Evolutionary conservation across 2,888 invertebrate species (phyloP), one percentile per base, ranked within the genome.

Genomic region (Glomeris marginata): DNA sequence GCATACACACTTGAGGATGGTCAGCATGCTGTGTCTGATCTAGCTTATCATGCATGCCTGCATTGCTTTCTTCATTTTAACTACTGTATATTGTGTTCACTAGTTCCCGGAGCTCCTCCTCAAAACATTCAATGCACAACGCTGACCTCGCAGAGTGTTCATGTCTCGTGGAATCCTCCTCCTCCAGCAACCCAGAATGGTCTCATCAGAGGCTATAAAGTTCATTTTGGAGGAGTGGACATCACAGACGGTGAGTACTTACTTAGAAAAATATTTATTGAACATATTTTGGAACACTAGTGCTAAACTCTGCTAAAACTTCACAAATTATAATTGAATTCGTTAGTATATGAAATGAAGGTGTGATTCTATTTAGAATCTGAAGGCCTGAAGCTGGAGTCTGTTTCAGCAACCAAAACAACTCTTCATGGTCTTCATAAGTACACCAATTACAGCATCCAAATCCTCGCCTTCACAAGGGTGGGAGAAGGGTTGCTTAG

Each of bases 161-260:
- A 90, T 52, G 88, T 94, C 2, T 84, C 86, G 20, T 95, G 94
- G 94, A 82, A 85, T 0, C 88, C 91, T 0, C 94, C 94, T 1
- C 88, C 92, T 38, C 74, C 90, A 1, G 83, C 82, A 54, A 81
- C 88, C 36, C 88, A 92, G 41, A 91, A 94, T 65, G 94, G 94
- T 57, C 81, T 92, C 40, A 88, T 94, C 62, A 90, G 91, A 66
- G 92, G 92, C 13, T 95, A 94, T 72, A 91, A 92, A 69, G 40
- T 49, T n/a, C 21, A 41, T 47, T 28, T 28, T 28, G 28, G 28
- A 28, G 28, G 28, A 28, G 28, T 28, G 28, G 28, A 28, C 8
- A 28, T 28, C 8, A 28, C 28, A 5, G 28, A 28, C 28, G 28
- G 28, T 28, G 5, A 16, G 41, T 41, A 21, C n/a, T n/a, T n/a